Percentiles rank a stretch among this genome's conserved stretches.
These are phyloP conservation scores for Catocala nupta DNA, from an alignment of 2,888 invertebrate genomes.

Conservation along the genomic window DNA sequence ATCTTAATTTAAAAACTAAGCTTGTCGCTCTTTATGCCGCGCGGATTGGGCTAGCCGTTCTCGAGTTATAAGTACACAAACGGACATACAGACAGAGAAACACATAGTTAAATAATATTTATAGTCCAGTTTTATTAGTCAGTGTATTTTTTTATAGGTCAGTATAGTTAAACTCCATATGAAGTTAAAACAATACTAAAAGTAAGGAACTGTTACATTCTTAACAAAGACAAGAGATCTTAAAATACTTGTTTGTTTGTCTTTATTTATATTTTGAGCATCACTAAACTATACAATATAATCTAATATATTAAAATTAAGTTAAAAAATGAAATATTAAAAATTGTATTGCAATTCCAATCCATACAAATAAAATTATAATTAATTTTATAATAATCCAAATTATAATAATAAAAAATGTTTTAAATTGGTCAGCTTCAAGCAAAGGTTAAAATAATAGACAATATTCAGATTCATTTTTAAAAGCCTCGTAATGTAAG, in stretches of 20 bases:
- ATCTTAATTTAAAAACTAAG: too few species aligned
- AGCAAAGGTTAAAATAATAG: conserved; percentile 39
- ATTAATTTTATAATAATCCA: conserved; percentile 46
- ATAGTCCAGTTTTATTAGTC: too few species aligned
- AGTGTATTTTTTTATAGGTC: not conserved
- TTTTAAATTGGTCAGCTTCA: conserved; percentile 44
- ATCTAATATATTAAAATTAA: conserved; percentile 50
- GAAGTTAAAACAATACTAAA: conserved; percentile 36
- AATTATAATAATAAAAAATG: conserved; percentile 43
- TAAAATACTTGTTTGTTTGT: conserved; percentile 52
- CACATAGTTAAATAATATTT: too few species aligned
- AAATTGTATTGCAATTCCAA: conserved; percentile 61
- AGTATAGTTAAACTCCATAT: not conserved
- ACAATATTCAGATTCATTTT: not conserved
- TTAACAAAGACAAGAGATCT: conserved; percentile 57
- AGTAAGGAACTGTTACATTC: conserved; percentile 36
- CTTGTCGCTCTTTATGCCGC: too few species aligned
- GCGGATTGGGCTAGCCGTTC: too few species aligned
- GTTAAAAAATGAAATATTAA: conserved; percentile 54
- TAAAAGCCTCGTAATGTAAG: conserved; percentile 10
- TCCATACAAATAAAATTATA: conserved; percentile 56
- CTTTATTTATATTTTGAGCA: conserved; percentile 77
- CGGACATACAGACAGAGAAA: too few species aligned
- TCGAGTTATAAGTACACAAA: too few species aligned
- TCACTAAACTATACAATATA: conserved; percentile 59